Base-by-base conservation (phyloP, 2,797 vertebrate species). In the Cynopterus sphinx region DNA sequence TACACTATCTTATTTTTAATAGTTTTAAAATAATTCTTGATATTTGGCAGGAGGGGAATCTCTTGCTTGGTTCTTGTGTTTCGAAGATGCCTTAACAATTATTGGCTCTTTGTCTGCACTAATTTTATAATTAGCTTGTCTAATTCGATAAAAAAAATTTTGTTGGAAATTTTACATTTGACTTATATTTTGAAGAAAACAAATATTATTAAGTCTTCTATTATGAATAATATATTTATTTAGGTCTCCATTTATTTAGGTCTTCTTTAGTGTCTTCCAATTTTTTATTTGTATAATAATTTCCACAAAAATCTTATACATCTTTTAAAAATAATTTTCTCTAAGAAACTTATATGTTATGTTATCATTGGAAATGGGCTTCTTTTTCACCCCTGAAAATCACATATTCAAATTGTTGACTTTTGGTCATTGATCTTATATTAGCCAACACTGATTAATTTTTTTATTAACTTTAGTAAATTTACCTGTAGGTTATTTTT, bases 301-400 rank as follows among this genome's bases (percentile, higher is more conserved):
- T 79, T 57, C 51, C 55, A 82, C 41, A 85, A 65, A 77, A 68
- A n/a, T 61, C 12, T 85, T 65, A 8, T 19, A 71, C 6, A 17
- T 90, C 15, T 74, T 75, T 67, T 94, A 26, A 68, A 87, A 95
- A 87, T 39, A 15, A 55, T 46, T 94, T 79, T 92, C 36, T 10
- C 41, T 81, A n/a, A 31, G 28, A 92, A 86, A 90, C 0, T 53
- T 79, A 10, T n/a, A 36, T 31, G 73, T 82, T 61, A n/a, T 61
- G 26, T 88, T 96, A 70, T 67, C 59, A 51, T 36, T 77, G 49
- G 33, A 53, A 90, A 78, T 68, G 24, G 21, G 3, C 22, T 67
- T 36, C 12, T 41, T 33, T 21, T 21, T 21, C 2, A 9, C 6
- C 12, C 9, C 2, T 4, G 8, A 77, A 75, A 28, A 77, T 51